Evolutionary conservation across 92 coral and sea anemone species (phyloP).

Genomic region (Porites evermanni): DNA sequence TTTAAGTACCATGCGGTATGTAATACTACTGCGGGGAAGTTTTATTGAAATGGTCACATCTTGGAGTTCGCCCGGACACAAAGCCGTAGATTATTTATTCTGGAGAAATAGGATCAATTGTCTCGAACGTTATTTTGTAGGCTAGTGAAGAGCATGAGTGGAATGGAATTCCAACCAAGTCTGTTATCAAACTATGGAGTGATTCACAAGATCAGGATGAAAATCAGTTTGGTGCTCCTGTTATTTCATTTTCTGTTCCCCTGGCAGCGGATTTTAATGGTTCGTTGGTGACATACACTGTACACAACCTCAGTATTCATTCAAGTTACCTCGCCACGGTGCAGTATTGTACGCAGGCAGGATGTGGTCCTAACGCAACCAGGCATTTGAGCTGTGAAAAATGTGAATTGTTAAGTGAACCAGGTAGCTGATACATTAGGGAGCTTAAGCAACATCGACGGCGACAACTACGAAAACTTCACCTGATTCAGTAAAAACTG

Average conservation of each 20-base stretch:
- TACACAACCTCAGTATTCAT: background rate
- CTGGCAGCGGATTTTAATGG: conserved; percentile 22
- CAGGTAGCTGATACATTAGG: conserved; percentile 3
- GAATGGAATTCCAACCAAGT: conserved; percentile 36
- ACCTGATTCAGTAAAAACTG: no score
- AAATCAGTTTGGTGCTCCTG: background rate
- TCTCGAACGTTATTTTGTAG: background rate
- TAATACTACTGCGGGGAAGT: no score
- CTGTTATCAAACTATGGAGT: conserved; percentile 11
- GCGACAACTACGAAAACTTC: no score
- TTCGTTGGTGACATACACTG: background rate
- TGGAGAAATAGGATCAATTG: no score
- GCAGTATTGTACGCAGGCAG: conserved; percentile 41
- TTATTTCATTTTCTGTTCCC: background rate
- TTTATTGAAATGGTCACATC: no score
- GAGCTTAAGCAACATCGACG: no score
- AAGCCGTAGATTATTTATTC: no score
- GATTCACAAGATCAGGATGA: background rate
- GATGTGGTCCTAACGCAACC: conserved; percentile 12
- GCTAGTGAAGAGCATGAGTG: background rate
- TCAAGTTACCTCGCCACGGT: background rate
- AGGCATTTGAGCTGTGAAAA: conserved; percentile 10
- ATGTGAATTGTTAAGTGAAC: background rate
- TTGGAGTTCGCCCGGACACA: no score
- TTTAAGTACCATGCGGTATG: no score